A percentile compares a stretch with the other conserved stretches of the same genome.
Evolutionary conservation across 2,797 vertebrate species (phyloP).

Genomic region (Allobates femoralis): DNA sequence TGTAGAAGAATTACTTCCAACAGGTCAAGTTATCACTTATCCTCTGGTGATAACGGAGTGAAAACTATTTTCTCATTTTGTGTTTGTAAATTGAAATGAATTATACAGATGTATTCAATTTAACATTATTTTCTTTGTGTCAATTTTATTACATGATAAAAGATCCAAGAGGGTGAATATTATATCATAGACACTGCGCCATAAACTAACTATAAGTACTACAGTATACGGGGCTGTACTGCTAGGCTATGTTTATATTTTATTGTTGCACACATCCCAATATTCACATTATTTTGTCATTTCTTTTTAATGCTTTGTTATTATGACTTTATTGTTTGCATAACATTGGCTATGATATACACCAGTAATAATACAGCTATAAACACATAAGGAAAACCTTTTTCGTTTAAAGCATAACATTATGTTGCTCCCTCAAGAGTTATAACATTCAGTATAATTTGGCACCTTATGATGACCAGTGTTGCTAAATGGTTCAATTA

Average conservation of each 20-base stretch:
- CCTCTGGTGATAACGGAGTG: no score
- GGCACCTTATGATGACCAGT: background rate
- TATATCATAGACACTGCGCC: background rate
- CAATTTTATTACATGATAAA: background rate
- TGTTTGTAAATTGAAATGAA: background rate
- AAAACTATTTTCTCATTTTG: background rate
- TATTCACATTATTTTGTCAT: background rate
- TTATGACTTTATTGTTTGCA: background rate
- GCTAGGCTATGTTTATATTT: background rate
- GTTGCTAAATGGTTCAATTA: background rate
- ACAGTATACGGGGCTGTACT: background rate
- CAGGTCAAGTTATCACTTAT: no score
- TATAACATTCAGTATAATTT: background rate
- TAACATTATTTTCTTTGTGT: background rate
- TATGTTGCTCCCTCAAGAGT: background rate
- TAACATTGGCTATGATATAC: background rate
- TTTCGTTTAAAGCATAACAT: background rate
- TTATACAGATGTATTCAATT: background rate
- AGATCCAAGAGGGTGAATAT: background rate
- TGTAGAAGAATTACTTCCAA: background rate
- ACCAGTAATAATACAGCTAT: constrained; percentile 1
- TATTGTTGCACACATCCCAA: background rate
- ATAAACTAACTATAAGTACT: background rate
- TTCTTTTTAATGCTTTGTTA: background rate
- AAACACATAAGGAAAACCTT: constrained; percentile 4